A percentile compares a stretch with the other conserved stretches of the same genome.
Evolutionary conservation across 2,797 vertebrate species (phyloP).

Genomic region (Channa striata): DNA sequence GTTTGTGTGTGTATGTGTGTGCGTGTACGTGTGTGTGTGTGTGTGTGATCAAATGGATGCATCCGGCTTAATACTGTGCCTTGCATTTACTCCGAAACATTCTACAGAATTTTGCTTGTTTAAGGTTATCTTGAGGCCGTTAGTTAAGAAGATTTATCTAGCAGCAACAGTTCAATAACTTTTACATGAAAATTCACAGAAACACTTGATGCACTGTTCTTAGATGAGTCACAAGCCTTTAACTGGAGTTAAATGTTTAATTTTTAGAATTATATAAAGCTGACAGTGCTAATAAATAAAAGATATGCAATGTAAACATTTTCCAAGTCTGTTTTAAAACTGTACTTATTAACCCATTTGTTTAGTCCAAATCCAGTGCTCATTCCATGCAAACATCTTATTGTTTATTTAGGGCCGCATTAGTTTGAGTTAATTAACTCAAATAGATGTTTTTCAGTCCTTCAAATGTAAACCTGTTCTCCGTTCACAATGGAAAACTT

Average conservation of each 20-base stretch:
- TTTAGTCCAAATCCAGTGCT: not conserved
- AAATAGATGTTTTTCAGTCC: not conserved
- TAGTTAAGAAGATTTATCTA: not conserved
- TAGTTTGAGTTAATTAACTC: not conserved
- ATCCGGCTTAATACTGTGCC: no score
- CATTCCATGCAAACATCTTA: not conserved
- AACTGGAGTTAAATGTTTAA: not conserved
- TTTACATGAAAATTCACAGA: not conserved
- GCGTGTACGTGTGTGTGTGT: no score
- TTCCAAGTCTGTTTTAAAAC: not conserved
- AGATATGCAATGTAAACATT: constrained; percentile 8
- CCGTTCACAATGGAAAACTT: not conserved
- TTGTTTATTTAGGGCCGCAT: not conserved
- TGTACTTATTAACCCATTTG: constrained; percentile 1
- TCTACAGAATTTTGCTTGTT: no score
- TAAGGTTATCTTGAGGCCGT: no score
- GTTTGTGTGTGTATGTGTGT: constrained; percentile 6
- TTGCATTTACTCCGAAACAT: no score
- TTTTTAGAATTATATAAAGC: constrained; percentile 12
- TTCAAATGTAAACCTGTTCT: not conserved
- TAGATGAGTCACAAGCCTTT: constrained; percentile 24
- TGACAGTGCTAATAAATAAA: constrained; percentile 31
- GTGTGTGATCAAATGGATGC: no score
- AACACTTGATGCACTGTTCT: constrained; percentile 6
- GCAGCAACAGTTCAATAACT: constrained; percentile 9